Evolutionary conservation across 2,113 vertebrate species (phyloP).

Genomic region (Panthera tigris): DNA sequence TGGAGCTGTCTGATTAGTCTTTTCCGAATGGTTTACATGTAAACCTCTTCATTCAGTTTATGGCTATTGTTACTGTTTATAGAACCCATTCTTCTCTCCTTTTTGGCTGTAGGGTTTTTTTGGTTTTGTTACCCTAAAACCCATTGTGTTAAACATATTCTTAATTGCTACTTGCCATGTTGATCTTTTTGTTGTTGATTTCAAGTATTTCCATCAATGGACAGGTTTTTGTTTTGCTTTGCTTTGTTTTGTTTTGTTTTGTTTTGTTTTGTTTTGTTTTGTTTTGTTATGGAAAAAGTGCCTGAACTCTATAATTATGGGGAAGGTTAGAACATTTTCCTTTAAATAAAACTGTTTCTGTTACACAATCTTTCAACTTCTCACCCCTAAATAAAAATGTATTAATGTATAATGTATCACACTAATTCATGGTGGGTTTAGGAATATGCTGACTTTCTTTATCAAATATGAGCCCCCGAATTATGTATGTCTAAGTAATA

Average conservation of each 20-base stretch:
- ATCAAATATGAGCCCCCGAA: not conserved
- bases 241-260: not conserved
- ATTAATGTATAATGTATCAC: not conserved
- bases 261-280: not conserved
- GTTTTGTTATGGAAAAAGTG: not conserved
- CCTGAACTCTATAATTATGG: not conserved
- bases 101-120: not conserved
- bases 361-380: not conserved
- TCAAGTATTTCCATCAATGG: not conserved
- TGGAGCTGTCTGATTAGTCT: not conserved
- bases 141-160: not conserved
- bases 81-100: not conserved
- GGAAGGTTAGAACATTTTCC: not conserved
- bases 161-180: not conserved
- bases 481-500: not conserved
- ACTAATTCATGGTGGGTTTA: not conserved
- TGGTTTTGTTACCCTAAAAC: not conserved
- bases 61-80: not conserved
- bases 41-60: not conserved
- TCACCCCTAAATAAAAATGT: not conserved
- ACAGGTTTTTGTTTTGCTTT: not conserved
- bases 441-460: not conserved
- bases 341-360: not conserved
- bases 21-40: not conserved
- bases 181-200: not conserved